Conservation (phyloP, 2,113 vertebrate species). For the Leptobrachium ailaonicum region DNA sequence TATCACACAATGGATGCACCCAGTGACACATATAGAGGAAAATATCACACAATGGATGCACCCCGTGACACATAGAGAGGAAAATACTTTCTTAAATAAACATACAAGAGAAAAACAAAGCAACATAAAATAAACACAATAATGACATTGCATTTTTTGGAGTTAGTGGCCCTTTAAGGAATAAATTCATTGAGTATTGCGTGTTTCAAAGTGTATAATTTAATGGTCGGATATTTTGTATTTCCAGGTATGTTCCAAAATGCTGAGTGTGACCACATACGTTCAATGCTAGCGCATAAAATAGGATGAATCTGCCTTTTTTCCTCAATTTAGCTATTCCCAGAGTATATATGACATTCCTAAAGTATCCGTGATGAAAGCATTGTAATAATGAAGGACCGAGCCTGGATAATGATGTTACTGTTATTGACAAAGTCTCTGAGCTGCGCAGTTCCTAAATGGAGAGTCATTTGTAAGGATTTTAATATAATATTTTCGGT, state of each 20-base stretch:
- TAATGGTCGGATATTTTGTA: background rate
- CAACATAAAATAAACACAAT: no score
- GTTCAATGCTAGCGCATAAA: background rate
- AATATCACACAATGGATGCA: no score
- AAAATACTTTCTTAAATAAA: no score
- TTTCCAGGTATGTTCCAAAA: background rate
- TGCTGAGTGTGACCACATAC: background rate
- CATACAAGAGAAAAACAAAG: no score
- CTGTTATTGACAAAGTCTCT: constrained; percentile 49
- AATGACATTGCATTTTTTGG: no score
- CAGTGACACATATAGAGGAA: no score
- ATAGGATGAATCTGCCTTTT: background rate
- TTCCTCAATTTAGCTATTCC: background rate
- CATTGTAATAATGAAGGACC: constrained; percentile 25
- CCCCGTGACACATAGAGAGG: no score
- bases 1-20: no score
- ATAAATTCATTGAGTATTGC: no score
- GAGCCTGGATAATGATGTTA: constrained; percentile 29
- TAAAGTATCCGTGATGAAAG: constrained; percentile 12
- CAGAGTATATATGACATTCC: background rate
- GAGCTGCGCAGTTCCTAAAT: constrained; percentile 47
- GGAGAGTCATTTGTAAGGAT: constrained; percentile 53
- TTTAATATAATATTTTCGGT: constrained; percentile 69
- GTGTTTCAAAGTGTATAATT: background rate
- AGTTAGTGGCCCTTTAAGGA: no score